A percentile compares a stretch with the other conserved stretches of the same genome.
phyloP scores from a whole-genome alignment of 2,888 invertebrate genomes.

The Poecilus cupreus region DNA sequence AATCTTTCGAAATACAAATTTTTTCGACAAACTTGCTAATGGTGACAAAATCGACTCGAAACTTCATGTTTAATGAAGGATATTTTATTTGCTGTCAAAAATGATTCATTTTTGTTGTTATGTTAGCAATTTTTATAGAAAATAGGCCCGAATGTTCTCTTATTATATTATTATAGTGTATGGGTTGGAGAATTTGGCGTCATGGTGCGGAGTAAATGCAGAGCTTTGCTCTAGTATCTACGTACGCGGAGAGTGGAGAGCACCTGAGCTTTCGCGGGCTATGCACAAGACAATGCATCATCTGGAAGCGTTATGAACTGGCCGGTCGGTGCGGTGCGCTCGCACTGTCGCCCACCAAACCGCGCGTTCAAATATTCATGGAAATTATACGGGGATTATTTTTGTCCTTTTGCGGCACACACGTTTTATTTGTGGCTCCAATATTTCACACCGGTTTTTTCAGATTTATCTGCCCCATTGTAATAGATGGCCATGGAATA shows the following conservation, averaged over 20 bases:
- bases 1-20: too few species aligned
- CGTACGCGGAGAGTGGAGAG: neutral
- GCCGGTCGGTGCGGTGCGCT: neutral
- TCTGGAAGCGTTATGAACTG: constrained; percentile 29
- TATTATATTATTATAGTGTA: too few species aligned
- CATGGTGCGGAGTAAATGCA: neutral
- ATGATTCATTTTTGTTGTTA: too few species aligned
- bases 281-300: constrained; percentile 24
- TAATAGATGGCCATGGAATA: constrained; percentile 46
- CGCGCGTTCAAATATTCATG: constrained; percentile 49
- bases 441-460: constrained; percentile 49
- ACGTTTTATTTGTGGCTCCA: constrained; percentile 55
- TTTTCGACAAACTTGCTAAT: too few species aligned
- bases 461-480: constrained; percentile 48
- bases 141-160: too few species aligned
- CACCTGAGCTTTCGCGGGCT: constrained; percentile 19
- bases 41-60: too few species aligned
- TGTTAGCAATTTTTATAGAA: too few species aligned
- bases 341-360: neutral
- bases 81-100: too few species aligned
- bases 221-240: neutral
- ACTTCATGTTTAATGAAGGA: too few species aligned
- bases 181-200: neutral
- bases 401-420: constrained; percentile 54
- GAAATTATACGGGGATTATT: constrained; percentile 52